Evolutionary conservation across 2,797 vertebrate species (phyloP), one percentile per base, ranked within the genome.

Genomic region (Cynopterus sphinx): DNA sequence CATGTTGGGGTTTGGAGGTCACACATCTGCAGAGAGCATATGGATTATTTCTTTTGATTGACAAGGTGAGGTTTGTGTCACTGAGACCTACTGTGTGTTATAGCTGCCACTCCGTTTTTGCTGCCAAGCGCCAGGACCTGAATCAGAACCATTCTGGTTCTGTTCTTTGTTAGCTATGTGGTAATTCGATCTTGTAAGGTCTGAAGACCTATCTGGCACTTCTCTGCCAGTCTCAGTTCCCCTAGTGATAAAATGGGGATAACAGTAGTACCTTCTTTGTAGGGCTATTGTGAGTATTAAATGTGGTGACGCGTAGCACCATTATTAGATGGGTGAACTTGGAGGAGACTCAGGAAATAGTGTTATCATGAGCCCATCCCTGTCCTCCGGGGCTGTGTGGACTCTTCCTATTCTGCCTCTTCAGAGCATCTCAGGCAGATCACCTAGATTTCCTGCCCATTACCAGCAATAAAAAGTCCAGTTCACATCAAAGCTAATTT

Each of bases 201-300:
- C 49, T 49, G 49, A 49, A 87, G 63, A 49, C 39, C 4, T 28
- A 1, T 4, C 24, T 78, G 71, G 43, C 8, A 22, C 59, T 17
- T 67, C 65, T 59, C 46, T 70, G 55, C 36, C 26, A 2, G n/a
- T 28, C 36, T 81, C 85, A 4, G 24, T 57, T 75, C 53, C 41
- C 78, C 31, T n/a, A 33, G 46, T 55, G 73, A 2, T 71, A 28
- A 71, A 17, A 19, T 22, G 46, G 17, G n/a, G 55, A 28, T 6
- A 16, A 57, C 0, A 1, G 6, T 1, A 3, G 33, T 5, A 9
- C 1, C 28, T 33, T 1, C 67, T 36, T 57, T 0, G 4, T 26
- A 22, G 87, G 82, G 65, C 43, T 39, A 1, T 8, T 36, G 33
- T 10, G 8, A 51, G 13, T 88, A 3, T 78, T 43, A 43, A 39